Conservation (phyloP, 2,113 vertebrate species). For the Falco punctatus region DNA sequence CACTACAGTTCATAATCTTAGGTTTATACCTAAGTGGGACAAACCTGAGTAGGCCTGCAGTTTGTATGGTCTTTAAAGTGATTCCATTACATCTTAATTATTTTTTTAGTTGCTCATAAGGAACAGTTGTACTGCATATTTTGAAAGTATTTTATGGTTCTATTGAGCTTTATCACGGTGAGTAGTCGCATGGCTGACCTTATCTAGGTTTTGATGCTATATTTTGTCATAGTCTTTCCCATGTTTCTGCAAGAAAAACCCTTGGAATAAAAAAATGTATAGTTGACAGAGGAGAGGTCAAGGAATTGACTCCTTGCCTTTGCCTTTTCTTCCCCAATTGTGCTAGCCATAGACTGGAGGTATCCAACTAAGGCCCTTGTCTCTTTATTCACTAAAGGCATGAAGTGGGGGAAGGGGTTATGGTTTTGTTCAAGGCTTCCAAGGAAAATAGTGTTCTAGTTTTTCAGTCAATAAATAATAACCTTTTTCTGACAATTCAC, state of each 20-base stretch:
- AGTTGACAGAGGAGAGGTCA: background rate
- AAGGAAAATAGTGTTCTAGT: background rate
- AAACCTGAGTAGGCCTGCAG: background rate
- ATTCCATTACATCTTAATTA: background rate
- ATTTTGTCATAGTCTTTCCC: background rate
- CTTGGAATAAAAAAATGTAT: background rate
- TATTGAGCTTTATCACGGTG: background rate
- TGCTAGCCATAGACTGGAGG: background rate
- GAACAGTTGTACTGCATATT: background rate
- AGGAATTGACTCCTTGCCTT: background rate
- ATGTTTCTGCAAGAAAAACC: background rate
- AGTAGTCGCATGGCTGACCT: background rate
- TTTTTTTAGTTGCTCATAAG: background rate
- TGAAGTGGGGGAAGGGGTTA: background rate
- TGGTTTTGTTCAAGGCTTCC: background rate
- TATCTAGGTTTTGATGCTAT: background rate
- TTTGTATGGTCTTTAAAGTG: background rate
- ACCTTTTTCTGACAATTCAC: background rate
- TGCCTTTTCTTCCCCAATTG: background rate
- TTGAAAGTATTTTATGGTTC: background rate
- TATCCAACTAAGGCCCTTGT: background rate
- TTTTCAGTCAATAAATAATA: background rate
- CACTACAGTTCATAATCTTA: background rate
- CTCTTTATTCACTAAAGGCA: background rate
- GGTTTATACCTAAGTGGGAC: background rate